phyloP scores from a whole-genome alignment of 2,888 invertebrate species.

The Thymelicus acteon region DNA sequence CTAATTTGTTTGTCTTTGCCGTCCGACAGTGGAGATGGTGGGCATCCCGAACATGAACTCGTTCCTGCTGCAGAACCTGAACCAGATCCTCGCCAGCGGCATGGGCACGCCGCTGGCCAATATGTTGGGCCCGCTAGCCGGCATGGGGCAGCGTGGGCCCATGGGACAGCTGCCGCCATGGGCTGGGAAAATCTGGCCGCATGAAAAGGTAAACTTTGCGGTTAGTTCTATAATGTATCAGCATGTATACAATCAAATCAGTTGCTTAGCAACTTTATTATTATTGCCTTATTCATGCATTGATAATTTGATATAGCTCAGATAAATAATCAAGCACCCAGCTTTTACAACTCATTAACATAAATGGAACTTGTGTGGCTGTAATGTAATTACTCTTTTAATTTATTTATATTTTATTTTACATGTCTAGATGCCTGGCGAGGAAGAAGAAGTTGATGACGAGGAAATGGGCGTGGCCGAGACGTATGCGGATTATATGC shows the following conservation, averaged over 20 bases:
- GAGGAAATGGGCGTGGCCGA: slow-evolving; percentile 99
- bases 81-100: slow-evolving; percentile 77
- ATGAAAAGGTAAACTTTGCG: slow-evolving; percentile 39
- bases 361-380: too few relatives aligned
- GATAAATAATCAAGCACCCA: too few relatives aligned
- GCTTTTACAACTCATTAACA: too few relatives aligned
- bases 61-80: slow-evolving; percentile 79
- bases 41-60: slow-evolving; percentile 84
- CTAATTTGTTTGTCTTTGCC: not conserved
- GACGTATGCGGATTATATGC: slow-evolving; percentile 99
- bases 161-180: slow-evolving; percentile 62
- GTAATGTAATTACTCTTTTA: too few relatives aligned
- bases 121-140: slow-evolving; percentile 69
- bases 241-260: too few relatives aligned
- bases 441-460: slow-evolving; percentile 94
- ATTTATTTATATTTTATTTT: not conserved
- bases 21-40: slow-evolving; percentile 86
- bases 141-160: slow-evolving; percentile 53
- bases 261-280: too few relatives aligned
- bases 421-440: slow-evolving; percentile 72
- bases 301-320: too few relatives aligned
- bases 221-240: not conserved
- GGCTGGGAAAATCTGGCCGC: slow-evolving; percentile 48
- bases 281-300: too few relatives aligned
- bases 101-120: slow-evolving; percentile 75